Conservation (phyloP, 2,113 vertebrate species). For the Saguinus imperator region DNA sequence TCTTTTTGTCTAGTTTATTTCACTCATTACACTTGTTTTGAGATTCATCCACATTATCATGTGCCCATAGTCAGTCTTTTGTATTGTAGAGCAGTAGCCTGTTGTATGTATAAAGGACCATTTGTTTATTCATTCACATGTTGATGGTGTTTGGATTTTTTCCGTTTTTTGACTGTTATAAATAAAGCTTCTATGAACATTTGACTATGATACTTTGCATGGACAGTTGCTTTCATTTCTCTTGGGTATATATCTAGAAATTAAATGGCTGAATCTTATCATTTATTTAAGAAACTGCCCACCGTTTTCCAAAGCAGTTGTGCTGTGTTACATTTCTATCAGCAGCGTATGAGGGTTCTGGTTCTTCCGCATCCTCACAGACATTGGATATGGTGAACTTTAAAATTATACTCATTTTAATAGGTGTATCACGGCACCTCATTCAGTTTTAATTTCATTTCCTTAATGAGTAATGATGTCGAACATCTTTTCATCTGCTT, state of each 20-base stretch:
- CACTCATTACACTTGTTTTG: not conserved
- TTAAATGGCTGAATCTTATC: not conserved
- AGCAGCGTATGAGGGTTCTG: not conserved
- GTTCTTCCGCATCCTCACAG: not conserved
- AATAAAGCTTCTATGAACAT: not conserved
- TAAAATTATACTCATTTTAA: not conserved
- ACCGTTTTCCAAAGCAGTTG: not conserved
- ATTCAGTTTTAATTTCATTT: not conserved
- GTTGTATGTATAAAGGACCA: not conserved
- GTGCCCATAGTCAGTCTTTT: not conserved
- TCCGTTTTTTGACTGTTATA: not conserved
- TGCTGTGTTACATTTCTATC: not conserved
- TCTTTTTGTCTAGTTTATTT: not conserved
- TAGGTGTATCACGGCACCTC: not conserved
- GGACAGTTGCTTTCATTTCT: not conserved
- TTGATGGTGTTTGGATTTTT: not conserved
- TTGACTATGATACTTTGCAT: not conserved
- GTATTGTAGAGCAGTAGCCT: not conserved
- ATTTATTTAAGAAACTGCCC: constrained; percentile 27
- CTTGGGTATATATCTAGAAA: not conserved
- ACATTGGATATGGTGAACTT: not conserved
- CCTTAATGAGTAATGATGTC: not conserved
- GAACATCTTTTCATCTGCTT: constrained; percentile 5
- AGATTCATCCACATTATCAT: not conserved
- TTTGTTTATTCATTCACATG: not conserved